Conservation (phyloP, 2,888 invertebrate species). For the Aleiodes testaceus region DNA sequence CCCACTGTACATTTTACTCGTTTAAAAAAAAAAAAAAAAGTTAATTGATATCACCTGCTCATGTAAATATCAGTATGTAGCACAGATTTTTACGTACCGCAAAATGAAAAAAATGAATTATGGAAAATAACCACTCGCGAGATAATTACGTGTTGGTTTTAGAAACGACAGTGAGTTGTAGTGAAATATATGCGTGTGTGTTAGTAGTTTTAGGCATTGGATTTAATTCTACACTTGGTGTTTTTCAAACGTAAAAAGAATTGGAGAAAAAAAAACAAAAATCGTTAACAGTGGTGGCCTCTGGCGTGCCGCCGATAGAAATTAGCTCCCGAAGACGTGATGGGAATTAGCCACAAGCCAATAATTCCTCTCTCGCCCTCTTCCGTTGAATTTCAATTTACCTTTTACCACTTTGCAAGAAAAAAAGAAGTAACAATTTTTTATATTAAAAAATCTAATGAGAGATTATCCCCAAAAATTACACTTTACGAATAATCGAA, state of each 20-base stretch:
- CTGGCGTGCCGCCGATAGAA: conserved; percentile 31
- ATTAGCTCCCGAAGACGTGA: conserved; percentile 40
- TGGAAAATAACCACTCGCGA: conserved; percentile 64
- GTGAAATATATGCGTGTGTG: conserved; percentile 13
- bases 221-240: conserved; percentile 65
- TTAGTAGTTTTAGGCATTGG: conserved; percentile 49
- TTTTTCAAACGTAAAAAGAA: no score
- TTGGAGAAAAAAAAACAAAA: conserved; percentile 29
- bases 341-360: conserved; percentile 32
- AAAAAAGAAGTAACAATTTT: not conserved
- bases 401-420: conserved; percentile 2
- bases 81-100: conserved; percentile 29
- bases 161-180: conserved; percentile 61
- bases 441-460: no score
- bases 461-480: no score
- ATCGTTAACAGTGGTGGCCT: not conserved
- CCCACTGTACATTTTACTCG: not conserved
- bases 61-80: conserved; percentile 67
- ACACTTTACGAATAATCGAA: no score
- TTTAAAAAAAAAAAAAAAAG: conserved; percentile 30
- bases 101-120: conserved; percentile 43
- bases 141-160: conserved; percentile 73
- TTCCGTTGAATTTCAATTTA: conserved; percentile 18
- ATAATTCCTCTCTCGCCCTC: conserved; percentile 5
- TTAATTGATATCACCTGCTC: conserved; percentile 72